Evolutionary conservation across 2,113 vertebrate genomes (phyloP).

Genomic region (Pachycephala philippinensis): DNA sequence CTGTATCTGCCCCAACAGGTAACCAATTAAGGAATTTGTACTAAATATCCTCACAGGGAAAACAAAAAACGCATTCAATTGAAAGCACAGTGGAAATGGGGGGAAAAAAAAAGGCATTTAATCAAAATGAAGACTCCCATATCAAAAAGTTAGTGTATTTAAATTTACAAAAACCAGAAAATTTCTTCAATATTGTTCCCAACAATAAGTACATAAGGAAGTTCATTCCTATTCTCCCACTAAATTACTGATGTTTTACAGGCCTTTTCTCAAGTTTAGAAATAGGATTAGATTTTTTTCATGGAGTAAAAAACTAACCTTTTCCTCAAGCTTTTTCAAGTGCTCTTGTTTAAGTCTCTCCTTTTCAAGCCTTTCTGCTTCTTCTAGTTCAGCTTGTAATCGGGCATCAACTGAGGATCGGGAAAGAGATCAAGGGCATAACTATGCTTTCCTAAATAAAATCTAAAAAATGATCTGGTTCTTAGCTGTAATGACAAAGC

Average conservation of each 20-base stretch:
- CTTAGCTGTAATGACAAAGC: background rate
- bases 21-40: background rate
- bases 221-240: background rate
- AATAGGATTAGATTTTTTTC: background rate
- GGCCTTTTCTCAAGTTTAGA: background rate
- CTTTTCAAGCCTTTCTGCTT: conserved; percentile 73
- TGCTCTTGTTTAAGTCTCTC: conserved; percentile 72
- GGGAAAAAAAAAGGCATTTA: background rate
- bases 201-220: background rate
- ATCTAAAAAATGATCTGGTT: background rate
- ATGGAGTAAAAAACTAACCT: conserved; percentile 65
- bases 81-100: background rate
- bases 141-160: background rate
- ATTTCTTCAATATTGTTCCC: background rate
- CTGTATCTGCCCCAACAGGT: background rate
- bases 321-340: conserved; percentile 73
- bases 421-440: background rate
- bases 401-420: conserved; percentile 75
- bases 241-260: background rate
- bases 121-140: background rate
- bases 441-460: background rate
- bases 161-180: background rate
- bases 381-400: conserved; percentile 73
- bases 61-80: background rate
- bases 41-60: background rate